Conservation (phyloP, 2,888 invertebrate genomes). For the Drosophila anomalata region DNA sequence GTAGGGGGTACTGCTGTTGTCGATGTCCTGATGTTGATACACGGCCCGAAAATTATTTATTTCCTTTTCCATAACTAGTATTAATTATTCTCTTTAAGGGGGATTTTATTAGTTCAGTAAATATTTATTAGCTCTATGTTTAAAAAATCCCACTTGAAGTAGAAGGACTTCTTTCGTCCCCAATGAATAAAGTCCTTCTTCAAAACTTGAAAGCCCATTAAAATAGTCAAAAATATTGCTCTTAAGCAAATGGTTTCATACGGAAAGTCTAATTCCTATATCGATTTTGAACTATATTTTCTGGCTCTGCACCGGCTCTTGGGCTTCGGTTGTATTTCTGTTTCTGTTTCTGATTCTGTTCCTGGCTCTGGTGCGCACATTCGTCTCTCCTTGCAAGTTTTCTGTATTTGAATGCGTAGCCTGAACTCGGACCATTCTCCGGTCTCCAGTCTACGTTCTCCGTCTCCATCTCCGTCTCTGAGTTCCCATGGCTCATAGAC, state of each 20-base stretch:
- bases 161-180: neutral
- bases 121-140: too few relatives aligned
- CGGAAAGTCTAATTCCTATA: neutral
- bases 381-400: constrained; percentile 50
- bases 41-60: neutral
- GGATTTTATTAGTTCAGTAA: too few relatives aligned
- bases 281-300: constrained; percentile 3
- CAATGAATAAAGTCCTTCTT: neutral
- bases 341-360: constrained; percentile 17
- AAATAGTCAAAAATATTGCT: neutral
- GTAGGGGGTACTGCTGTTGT: constrained; percentile 57
- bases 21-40: constrained; percentile 10
- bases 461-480: constrained; percentile 12
- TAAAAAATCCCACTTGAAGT: too few relatives aligned
- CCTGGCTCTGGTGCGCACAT: constrained; percentile 44
- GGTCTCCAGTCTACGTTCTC: constrained; percentile 13
- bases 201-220: neutral
- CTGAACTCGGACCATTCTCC: constrained; percentile 33
- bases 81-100: neutral
- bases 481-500: constrained; percentile 12
- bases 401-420: constrained; percentile 52
- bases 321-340: constrained; percentile 35
- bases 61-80: neutral
- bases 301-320: constrained; percentile 51
- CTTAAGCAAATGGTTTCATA: neutral